A percentile compares a stretch with the other conserved stretches of the same genome.
phyloP scores from a whole-genome alignment of 2,888 invertebrate genomes.

The Prenolepis imparis region DNA sequence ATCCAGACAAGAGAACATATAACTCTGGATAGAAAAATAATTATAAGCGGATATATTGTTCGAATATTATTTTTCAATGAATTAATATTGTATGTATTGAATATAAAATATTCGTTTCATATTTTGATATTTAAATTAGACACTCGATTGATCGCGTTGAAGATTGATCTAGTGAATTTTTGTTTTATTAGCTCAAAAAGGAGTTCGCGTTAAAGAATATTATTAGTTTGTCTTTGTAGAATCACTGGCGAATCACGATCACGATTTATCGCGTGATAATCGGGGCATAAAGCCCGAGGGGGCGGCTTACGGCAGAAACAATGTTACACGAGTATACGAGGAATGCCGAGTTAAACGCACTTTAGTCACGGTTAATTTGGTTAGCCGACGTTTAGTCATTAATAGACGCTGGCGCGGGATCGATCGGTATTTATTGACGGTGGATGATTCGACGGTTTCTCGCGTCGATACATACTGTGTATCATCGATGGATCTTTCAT shows the following conservation, averaged over 20 bases:
- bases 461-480: slow-evolving; percentile 48
- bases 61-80: neutral
- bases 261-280: slow-evolving; percentile 34
- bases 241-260: slow-evolving; percentile 24
- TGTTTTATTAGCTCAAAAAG: neutral
- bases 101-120: neutral
- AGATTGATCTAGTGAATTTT: neutral
- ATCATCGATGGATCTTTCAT: slow-evolving; percentile 66
- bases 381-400: slow-evolving; percentile 83
- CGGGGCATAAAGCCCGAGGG: neutral
- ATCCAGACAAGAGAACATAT: neutral
- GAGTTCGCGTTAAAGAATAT: slow-evolving; percentile 9
- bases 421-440: slow-evolving; percentile 85
- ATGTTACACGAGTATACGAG: slow-evolving; percentile 55
- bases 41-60: neutral
- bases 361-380: slow-evolving; percentile 86
- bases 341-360: slow-evolving; percentile 79
- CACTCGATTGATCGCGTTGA: neutral
- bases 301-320: slow-evolving; percentile 55
- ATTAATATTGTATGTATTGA: no score
- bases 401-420: slow-evolving; percentile 79
- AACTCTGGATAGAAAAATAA: neutral
- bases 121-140: neutral
- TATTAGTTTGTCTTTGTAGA: slow-evolving; percentile 24
- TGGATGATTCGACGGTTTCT: slow-evolving; percentile 84